Evolutionary conservation across 2,113 vertebrate genomes (phyloP).

Genomic region (Dicerorhinus sumatrensis): DNA sequence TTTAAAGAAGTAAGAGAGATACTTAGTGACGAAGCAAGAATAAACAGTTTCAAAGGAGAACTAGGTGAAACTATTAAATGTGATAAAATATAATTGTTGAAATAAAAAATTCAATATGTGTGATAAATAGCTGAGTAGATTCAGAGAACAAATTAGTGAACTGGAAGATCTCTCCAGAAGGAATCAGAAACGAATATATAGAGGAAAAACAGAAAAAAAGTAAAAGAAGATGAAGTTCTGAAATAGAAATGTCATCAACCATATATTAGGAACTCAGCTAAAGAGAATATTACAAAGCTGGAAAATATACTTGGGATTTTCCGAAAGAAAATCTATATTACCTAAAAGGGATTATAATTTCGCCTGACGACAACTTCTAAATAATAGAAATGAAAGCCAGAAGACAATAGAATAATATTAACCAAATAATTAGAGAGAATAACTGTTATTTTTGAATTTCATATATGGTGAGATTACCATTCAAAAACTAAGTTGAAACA

Average conservation of each 20-base stretch:
- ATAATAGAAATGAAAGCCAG: not conserved
- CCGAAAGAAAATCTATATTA: not conserved
- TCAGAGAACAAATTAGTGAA: not conserved
- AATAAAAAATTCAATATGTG: not conserved
- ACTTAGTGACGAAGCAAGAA: not conserved
- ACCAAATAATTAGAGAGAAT: not conserved
- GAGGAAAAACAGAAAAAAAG: not conserved
- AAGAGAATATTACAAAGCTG: not conserved
- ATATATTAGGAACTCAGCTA: not conserved
- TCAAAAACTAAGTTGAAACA: not conserved
- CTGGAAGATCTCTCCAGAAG: not conserved
- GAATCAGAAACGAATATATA: not conserved
- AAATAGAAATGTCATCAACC: not conserved
- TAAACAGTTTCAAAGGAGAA: not conserved
- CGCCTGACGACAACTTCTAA: not conserved
- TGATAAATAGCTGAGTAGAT: not conserved
- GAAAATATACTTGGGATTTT: not conserved
- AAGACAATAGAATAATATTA: not conserved
- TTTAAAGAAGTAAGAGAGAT: not conserved
- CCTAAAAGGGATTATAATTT: not conserved
- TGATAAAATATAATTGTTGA: not conserved
- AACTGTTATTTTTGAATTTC: not conserved
- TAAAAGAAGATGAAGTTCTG: not conserved
- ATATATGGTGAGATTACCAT: not conserved
- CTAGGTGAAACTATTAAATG: not conserved